Evolutionary conservation across 2,888 invertebrate genomes (phyloP).

Genomic region (Synanthedon myopaeformis): DNA sequence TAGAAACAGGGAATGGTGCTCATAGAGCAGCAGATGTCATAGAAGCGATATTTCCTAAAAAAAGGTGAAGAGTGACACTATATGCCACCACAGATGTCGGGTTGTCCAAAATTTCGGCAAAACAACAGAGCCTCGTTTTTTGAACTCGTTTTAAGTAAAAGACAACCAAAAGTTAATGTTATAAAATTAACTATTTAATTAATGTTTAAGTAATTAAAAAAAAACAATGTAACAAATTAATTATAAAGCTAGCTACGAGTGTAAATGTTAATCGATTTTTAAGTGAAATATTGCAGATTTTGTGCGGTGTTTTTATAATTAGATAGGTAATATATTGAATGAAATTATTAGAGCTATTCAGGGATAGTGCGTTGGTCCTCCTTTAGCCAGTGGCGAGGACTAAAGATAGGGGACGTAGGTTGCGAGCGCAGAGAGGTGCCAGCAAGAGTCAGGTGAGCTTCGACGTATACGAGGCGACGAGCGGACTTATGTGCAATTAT

Average conservation of each 20-base stretch:
- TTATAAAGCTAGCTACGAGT: constrained; percentile 69
- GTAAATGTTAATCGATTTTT: constrained; percentile 68
- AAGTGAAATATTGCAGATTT: constrained; percentile 68
- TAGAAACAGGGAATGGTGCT: no score
- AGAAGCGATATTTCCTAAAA: not conserved
- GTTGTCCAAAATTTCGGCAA: constrained; percentile 54
- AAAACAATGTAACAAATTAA: constrained; percentile 68
- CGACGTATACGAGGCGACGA: constrained; percentile 41
- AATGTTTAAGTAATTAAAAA: constrained; percentile 57
- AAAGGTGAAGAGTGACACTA: constrained; percentile 4
- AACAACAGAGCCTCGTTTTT: constrained; percentile 55
- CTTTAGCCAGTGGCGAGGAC: constrained; percentile 20
- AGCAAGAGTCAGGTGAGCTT: constrained; percentile 29
- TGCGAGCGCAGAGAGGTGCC: constrained; percentile 14
- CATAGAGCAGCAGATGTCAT: not conserved
- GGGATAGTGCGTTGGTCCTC: constrained; percentile 46
- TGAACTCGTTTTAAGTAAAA: constrained; percentile 60
- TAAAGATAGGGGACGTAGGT: constrained; percentile 23
- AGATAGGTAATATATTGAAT: constrained; percentile 72
- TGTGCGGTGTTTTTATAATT: constrained; percentile 71
- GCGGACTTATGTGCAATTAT: constrained; percentile 71
- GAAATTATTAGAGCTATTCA: constrained; percentile 64
- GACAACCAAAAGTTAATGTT: constrained; percentile 70
- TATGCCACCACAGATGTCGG: constrained; percentile 23
- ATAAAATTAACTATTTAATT: constrained; percentile 66